A percentile compares a stretch with the other conserved stretches of the same genome.
Conservation (phyloP, 2,888 invertebrate species). For the Sinohyriopsis cumingii region DNA sequence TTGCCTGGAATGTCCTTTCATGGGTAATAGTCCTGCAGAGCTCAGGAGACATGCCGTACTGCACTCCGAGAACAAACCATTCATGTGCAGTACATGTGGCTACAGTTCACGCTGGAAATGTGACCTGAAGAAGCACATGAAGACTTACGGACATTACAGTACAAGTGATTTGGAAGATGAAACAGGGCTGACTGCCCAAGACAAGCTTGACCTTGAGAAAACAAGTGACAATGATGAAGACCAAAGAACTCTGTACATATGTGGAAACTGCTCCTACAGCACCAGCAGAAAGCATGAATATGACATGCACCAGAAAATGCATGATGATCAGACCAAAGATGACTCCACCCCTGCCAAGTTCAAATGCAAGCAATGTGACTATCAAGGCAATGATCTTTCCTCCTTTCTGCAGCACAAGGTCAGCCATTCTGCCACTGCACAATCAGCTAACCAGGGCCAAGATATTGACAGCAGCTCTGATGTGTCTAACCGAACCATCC, state of each 20-base stretch:
- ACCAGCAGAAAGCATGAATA: constrained; percentile 52
- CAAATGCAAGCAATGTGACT: constrained; percentile 63
- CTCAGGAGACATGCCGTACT: constrained; percentile 65
- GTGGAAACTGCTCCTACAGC: constrained; percentile 56
- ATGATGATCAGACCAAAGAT: constrained; percentile 39
- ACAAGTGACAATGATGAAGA: constrained; percentile 32
- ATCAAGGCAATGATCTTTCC: constrained; percentile 58
- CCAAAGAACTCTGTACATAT: constrained; percentile 49
- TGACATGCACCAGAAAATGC: constrained; percentile 56
- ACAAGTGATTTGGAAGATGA: neutral
- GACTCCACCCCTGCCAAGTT: constrained; percentile 34
- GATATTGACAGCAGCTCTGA: constrained; percentile 18
- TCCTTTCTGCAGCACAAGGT: constrained; percentile 64
- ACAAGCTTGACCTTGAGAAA: constrained; percentile 25
- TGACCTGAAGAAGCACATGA: constrained; percentile 69
- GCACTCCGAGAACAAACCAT: constrained; percentile 70
- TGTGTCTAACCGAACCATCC: constrained; percentile 47
- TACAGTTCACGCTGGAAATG: constrained; percentile 70
- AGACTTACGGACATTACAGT: constrained; percentile 62
- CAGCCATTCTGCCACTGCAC: constrained; percentile 41
- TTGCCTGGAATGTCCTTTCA: constrained; percentile 67
- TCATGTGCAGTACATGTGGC: constrained; percentile 64
- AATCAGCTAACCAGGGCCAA: neutral
- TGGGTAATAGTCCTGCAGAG: constrained; percentile 67
- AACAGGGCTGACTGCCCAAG: neutral